phyloP scores from a whole-genome alignment of 1,140 invertebrate genomes.

The Proctacanthus coquilletti region DNA sequence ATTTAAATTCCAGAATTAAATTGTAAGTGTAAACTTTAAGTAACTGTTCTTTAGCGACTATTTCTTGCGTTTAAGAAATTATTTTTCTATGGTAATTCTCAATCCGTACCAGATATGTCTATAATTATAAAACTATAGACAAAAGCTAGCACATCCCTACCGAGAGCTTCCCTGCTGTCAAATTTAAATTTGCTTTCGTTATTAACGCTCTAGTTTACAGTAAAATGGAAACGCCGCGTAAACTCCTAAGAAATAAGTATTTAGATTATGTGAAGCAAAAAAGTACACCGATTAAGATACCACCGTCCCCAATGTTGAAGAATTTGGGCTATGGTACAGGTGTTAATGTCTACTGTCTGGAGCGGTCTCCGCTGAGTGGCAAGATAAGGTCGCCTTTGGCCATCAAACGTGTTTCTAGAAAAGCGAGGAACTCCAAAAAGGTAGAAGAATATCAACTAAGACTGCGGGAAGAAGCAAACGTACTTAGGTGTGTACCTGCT shows the following conservation, averaged over 20 bases:
- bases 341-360: conserved; percentile 56
- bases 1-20: too few species aligned
- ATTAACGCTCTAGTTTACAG: too few species aligned
- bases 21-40: too few species aligned
- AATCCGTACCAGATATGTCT: too few species aligned
- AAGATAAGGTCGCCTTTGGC: conserved; percentile 64
- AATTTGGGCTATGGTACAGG: conserved; percentile 36
- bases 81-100: too few species aligned
- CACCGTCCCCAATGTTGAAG: conserved; percentile 23
- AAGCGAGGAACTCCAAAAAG: conserved; percentile 10
- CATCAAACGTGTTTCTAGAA: conserved; percentile 45
- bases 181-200: too few species aligned
- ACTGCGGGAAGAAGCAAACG: conserved; percentile 51
- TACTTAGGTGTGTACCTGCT: conserved; percentile 18
- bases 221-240: conserved; percentile 15
- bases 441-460: conserved; percentile 33
- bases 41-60: too few species aligned
- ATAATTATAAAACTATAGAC: too few species aligned
- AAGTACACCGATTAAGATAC: conserved; percentile 22
- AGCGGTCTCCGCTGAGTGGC: conserved; percentile 49
- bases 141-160: too few species aligned
- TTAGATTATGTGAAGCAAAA: conserved; percentile 18
- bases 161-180: too few species aligned
- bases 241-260: conserved; percentile 18
- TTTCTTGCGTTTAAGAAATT: too few species aligned